Base-by-base conservation (phyloP, 2,888 invertebrate species). In the Terebella lapidaria region DNA sequence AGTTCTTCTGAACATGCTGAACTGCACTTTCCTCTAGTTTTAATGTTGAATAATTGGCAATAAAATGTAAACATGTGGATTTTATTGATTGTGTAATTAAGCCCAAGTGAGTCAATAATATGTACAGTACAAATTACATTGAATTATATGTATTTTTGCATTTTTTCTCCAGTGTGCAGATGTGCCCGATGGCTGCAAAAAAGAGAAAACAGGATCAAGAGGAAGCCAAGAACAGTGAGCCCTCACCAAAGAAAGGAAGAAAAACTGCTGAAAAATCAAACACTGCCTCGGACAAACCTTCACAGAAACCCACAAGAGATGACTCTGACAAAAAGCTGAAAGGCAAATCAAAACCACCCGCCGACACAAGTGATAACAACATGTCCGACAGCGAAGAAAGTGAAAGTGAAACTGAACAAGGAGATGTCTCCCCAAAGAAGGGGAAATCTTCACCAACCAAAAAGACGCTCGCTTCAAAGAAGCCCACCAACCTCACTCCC, bases 151-250 rank as follows among this genome's bases (percentile, higher is more conserved):
- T n/a, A n/a, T n/a, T 35, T n/a, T 15, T 35, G 10, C n/a, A 10
- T 15, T 35, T 35, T 10, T 15, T 35, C 42, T 20, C 15, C 29
- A 58, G 57, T 25, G 57, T 54, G 3, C 52, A 51, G 24, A 56
- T 45, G 4, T 59, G 56, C 26, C 75, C 74, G 29, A 58, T 73
- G 59, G 73, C 71, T 29, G 71, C 69, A 27, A 74, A 72, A 63
- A 75, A 74, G 61, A 66, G 74, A 52, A 73, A 49, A 22, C 49
- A 49, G 22, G 49, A 49, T n/a, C 5, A 49, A 5, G 49, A 49
- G n/a, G 49, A 20, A 15, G 42, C n/a, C 42, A n/a, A n/a, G 18
- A n/a, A 10, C n/a, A 5, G 22, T 15, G 10, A 35, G 42, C n/a
- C n/a, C 10, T 35, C 42, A n/a, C 10, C 42, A 35, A 35, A 35